Evolutionary conservation across 2,888 invertebrate genomes (phyloP).

Genomic region (Acleris emargana): DNA sequence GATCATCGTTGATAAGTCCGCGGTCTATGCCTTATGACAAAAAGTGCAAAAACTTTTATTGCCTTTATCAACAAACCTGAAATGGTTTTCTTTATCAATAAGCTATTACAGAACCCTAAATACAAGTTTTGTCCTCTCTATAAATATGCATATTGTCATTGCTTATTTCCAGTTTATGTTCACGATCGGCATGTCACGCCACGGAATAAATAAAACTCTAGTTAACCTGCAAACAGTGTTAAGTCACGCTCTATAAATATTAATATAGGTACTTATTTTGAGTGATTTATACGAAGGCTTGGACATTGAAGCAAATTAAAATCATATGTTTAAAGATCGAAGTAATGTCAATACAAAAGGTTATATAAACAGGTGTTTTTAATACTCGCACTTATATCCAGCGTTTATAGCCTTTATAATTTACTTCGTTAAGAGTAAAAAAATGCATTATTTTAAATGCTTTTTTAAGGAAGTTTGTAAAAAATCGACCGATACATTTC

Average conservation of each 20-base stretch:
- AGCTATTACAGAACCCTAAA: conserved; percentile 7
- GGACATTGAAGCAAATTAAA: not conserved
- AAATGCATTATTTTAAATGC: too few species aligned
- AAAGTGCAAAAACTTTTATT: too few species aligned
- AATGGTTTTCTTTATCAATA: not conserved
- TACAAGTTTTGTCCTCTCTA: not conserved
- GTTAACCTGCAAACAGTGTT: conserved; percentile 2
- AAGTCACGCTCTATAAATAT: conserved; percentile 17
- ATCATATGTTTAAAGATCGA: not conserved
- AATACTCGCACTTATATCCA: too few species aligned
- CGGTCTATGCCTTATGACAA: too few species aligned
- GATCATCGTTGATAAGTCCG: too few species aligned
- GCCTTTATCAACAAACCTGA: not conserved
- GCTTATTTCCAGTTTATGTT: conserved; percentile 26
- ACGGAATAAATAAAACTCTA: conserved; percentile 25
- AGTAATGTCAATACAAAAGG: not conserved
- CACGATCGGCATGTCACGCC: conserved; percentile 31
- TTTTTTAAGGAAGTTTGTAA: too few species aligned
- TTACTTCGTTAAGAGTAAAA: too few species aligned
- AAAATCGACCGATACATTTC: too few species aligned
- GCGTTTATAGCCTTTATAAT: too few species aligned
- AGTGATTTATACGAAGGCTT: not conserved
- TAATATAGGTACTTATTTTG: not conserved
- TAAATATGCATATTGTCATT: conserved; percentile 26
- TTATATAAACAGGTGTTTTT: too few species aligned